phyloP scores from a whole-genome alignment of 2,113 vertebrate genomes.

The Arenaria interpres region DNA sequence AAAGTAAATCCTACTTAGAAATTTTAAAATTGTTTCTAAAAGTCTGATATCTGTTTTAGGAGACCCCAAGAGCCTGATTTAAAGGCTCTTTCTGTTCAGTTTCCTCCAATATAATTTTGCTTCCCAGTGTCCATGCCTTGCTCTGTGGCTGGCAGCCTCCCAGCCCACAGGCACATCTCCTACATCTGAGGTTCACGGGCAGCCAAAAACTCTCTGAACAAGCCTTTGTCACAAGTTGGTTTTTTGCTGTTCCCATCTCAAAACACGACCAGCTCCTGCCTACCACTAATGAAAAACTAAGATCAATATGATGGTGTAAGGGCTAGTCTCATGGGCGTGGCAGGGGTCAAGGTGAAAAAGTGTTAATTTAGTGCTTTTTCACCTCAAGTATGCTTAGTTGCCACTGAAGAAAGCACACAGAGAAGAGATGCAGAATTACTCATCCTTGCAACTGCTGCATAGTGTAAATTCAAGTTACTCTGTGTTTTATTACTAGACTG shows the following conservation, averaged over 20 bases:
- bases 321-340: accelerated
- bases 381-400: neutral
- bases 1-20: neutral
- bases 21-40: neutral
- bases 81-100: neutral
- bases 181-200: neutral
- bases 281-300: neutral
- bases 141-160: neutral
- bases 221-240: neutral
- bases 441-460: neutral
- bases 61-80: neutral
- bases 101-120: neutral
- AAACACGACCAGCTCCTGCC: neutral
- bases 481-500: neutral
- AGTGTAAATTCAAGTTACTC: neutral
- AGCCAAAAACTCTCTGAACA: neutral
- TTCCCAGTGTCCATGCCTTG: neutral
- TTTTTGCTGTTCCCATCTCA: neutral
- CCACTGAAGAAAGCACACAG: neutral
- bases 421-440: neutral
- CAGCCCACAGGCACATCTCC: neutral
- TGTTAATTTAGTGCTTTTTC: neutral
- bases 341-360: neutral
- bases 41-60: neutral
- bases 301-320: neutral